These are phyloP conservation scores for Pseudocheirus occidentalis DNA, from an alignment of 2,797 vertebrate genomes.

Conservation along the genomic window DNA sequence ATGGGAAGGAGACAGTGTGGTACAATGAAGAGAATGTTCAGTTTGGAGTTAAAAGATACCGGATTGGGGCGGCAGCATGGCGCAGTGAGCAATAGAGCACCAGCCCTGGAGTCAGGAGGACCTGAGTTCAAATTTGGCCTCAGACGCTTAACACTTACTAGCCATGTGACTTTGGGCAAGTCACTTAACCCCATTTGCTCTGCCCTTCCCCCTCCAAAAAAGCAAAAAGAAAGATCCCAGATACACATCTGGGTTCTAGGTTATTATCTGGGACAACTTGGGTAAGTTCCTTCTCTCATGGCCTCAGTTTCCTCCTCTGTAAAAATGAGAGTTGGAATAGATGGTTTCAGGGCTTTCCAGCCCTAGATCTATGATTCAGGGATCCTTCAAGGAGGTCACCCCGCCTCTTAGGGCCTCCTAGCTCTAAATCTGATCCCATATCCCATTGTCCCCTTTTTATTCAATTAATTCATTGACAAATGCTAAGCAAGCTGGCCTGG, in stretches of 20 bases:
- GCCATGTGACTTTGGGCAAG: no score
- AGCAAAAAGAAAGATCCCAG: background rate
- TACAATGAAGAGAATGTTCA: background rate
- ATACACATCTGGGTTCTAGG: background rate
- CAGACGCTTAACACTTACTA: no score
- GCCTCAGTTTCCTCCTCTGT: background rate
- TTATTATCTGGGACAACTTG: background rate
- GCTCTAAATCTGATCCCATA: background rate
- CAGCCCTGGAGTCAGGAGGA: no score
- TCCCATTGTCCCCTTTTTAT: background rate
- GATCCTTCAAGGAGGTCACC: background rate
- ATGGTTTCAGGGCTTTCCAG: background rate
- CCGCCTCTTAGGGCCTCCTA: background rate
- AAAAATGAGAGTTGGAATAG: background rate
- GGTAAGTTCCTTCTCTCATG: background rate
- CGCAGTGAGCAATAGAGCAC: no score
- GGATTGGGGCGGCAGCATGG: background rate
- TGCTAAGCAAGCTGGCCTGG: background rate
- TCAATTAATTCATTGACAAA: background rate
- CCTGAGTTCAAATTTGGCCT: no score
- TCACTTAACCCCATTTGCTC: no score
- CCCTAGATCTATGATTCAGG: background rate
- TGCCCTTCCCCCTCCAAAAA: no score
- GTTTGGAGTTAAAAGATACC: background rate
- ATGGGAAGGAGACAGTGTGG: background rate